Conservation (phyloP, 1,140 invertebrate genomes). For the Pinna nobilis region DNA sequence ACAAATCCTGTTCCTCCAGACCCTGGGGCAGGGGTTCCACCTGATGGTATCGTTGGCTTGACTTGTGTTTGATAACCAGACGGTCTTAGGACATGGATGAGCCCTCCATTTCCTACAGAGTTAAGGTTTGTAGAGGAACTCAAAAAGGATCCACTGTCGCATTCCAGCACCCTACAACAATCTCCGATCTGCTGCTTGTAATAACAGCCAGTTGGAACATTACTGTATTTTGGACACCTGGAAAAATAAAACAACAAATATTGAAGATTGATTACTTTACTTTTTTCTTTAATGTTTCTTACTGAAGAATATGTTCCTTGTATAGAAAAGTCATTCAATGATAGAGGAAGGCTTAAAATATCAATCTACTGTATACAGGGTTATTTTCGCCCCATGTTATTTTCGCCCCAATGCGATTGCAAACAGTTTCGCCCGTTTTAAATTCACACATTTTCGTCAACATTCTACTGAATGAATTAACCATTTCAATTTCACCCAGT, state of each 20-base stretch:
- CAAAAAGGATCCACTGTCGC: conserved; percentile 55
- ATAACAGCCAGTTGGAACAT: conserved; percentile 55
- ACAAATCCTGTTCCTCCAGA: conserved; percentile 49
- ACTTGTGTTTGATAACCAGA: conserved; percentile 31
- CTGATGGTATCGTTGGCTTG: conserved; percentile 53
- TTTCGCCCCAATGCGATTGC: no score
- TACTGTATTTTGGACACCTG: conserved; percentile 64
- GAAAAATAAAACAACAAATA: background rate
- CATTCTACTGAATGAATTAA: no score
- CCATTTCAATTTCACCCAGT: no score
- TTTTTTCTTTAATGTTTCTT: no score
- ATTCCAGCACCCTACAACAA: conserved; percentile 56
- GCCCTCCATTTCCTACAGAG: conserved; percentile 57
- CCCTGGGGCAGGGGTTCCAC: conserved; percentile 44
- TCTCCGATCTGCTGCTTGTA: conserved; percentile 45
- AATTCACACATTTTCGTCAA: no score
- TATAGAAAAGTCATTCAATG: no score
- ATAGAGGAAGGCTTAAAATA: no score
- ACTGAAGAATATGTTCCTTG: no score
- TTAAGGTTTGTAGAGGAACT: conserved; percentile 52
- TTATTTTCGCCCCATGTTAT: no score
- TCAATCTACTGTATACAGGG: no score
- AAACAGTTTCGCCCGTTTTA: no score
- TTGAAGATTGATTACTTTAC: background rate
- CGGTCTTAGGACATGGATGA: conserved; percentile 48